These are phyloP conservation scores for Mormyrops attenuatus DNA, from an alignment of 2,797 vertebrate genomes.

Conservation along the genomic window DNA sequence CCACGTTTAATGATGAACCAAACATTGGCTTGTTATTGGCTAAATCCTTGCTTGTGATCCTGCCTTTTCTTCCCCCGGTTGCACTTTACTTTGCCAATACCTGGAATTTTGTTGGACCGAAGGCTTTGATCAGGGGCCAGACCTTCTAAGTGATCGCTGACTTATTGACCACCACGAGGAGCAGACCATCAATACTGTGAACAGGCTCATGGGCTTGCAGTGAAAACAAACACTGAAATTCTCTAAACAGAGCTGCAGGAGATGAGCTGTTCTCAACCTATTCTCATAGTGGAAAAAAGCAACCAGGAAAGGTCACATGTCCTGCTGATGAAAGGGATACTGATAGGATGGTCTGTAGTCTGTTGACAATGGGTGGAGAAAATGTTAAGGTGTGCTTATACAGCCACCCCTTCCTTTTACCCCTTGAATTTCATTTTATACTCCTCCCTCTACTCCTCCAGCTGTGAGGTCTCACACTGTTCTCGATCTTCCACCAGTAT, in stretches of 20 bases:
- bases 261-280: background rate
- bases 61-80: background rate
- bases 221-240: constrained; percentile 8
- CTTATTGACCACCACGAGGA: background rate
- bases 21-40: background rate
- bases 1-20: background rate
- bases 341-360: background rate
- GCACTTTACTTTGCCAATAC: background rate
- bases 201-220: background rate
- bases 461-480: constrained; percentile 3
- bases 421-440: background rate
- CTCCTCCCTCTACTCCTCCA: background rate
- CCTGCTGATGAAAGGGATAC: background rate
- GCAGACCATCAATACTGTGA: background rate
- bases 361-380: background rate
- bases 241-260: background rate
- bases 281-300: background rate
- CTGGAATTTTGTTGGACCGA: background rate
- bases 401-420: background rate
- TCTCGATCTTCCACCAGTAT: background rate
- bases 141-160: background rate
- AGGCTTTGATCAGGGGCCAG: background rate
- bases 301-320: background rate
- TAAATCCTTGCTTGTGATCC: background rate
- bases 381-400: background rate